Evolutionary conservation across 2,888 invertebrate genomes (phyloP), one percentile per base, ranked within the genome.

Genomic region (Heliconius cydno): DNA sequence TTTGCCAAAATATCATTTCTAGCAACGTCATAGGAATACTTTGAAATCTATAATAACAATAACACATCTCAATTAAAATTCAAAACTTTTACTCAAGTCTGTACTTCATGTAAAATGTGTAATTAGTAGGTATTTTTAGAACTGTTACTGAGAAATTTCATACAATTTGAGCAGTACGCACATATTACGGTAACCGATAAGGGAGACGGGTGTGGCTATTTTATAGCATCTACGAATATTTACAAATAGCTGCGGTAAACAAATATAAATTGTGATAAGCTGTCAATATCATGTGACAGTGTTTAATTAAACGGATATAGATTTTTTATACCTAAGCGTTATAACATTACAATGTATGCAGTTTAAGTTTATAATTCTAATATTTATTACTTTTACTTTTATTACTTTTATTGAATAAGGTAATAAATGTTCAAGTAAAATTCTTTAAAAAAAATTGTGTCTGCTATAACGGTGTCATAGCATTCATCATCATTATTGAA

Each of bases 201-300:
- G 73, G 28, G 19, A 63, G 34, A 57, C 67, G 68, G 68, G 80
- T 77, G 77, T 77, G 77, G 74, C 77, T 34, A 38, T 77, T 79
- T 79, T 81, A 79, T 77, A 60, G 74, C 74, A 77, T 15, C 34
- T 41, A 34, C 34, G 34, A 34, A 34, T 34, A 74, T 75, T 77
- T 79, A 77, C 75, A 81, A 77, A 79, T 63, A 79, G 60, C 81
- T 67, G 68, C 28, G 41, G 22, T 74, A 71, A 41, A 73, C 60
- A 81, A 77, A 74, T 76, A 77, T 30, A 77, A 65, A 79, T 70
- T 46, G 41, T 75, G 81, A 81, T 81, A 81, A 71, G 77, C 19
- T 46, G 73, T 68, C 41, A 52, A 72, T 15, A 68, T 77, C 74
- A 79, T 70, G 34, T 79, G 74, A 71, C 65, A 65, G 30, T 66